Evolutionary conservation across 2,888 invertebrate genomes (phyloP), one percentile per base, ranked within the genome.

Genomic region (Schizotus pectinicornis): DNA sequence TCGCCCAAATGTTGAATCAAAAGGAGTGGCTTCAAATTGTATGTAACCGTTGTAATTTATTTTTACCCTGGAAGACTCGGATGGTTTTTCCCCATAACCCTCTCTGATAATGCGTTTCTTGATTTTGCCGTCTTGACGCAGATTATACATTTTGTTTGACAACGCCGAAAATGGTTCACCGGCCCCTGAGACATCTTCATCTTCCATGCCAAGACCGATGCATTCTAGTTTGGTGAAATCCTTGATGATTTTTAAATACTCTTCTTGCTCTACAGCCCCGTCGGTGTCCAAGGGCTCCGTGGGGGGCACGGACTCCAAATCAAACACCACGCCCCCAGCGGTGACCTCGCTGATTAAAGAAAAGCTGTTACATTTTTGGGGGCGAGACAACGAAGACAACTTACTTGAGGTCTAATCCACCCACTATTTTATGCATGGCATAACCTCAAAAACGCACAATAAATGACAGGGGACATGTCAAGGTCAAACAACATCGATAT

Each of bases 21-120:
- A 92, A 0, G 94, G 91, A 61, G 88, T 86, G 53, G 83, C 83
- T 38, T 82, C 81, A 68, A 85, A 84, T 77, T 94, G 92, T 67
- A 88, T 81, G 70, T 87, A 91, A 1, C 86, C 89, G 67, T 88
- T 85, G 74, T 88, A 92, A 60, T 88, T 84, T n/a, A 92, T 77
- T 30, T 81, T 83, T 0, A 89, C 87, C 34, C 86, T 81, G 13
- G 85, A 81, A 43, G 82, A 81, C 3, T 80, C 77, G 22, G 85
- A 81, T 0, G 90, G 78, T 33, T 80, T 72, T 5, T 80, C 70
- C 0, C 91, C 91, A 52, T 76, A 74, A 35, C 92, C 92, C 61
- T 83, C 76, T 48, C 82, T 81, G 22, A 88, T 71, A 8, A 87
- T 74, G 69, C 84, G 77, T 74, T 88, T 88, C 70, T 84, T 85